Conservation (phyloP, 1,140 invertebrate genomes). For the Drosophila funebris region DNA sequence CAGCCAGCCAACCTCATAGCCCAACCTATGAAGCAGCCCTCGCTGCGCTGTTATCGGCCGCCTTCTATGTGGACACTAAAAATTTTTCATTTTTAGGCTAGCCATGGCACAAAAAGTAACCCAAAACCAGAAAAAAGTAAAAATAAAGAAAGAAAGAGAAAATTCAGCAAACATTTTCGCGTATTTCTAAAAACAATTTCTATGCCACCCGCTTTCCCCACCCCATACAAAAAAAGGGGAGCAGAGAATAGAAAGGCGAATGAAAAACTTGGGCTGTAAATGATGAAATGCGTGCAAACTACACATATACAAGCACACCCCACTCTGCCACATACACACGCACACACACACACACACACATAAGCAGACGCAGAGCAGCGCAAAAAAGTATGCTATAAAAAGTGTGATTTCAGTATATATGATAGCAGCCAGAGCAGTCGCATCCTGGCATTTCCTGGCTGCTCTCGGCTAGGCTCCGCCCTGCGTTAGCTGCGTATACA, state of each 20-base stretch:
- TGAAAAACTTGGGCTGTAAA: slow-evolving; percentile 49
- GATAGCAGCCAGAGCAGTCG: neutral
- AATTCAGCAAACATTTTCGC: slow-evolving; percentile 79
- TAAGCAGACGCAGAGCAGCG: slow-evolving; percentile 24
- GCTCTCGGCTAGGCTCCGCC: slow-evolving; percentile 69
- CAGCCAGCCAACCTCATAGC: slow-evolving; percentile 31
- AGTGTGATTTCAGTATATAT: slow-evolving; percentile 37
- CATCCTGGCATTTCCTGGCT: slow-evolving; percentile 19
- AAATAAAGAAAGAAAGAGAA: slow-evolving; percentile 20
- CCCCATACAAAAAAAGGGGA: neutral
- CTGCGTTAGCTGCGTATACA: slow-evolving; percentile 66
- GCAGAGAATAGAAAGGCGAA: neutral
- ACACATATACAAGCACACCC: slow-evolving; percentile 57
- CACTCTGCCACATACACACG: too few relatives aligned
- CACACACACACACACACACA: slow-evolving; percentile 5
- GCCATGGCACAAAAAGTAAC: slow-evolving; percentile 19
- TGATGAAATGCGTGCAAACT: slow-evolving; percentile 81
- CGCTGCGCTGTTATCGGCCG: slow-evolving; percentile 53
- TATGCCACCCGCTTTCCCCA: too few relatives aligned
- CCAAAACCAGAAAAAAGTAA: slow-evolving; percentile 14
- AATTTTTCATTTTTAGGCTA: slow-evolving; percentile 77
- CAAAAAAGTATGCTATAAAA: slow-evolving; percentile 50
- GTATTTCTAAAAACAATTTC: slow-evolving; percentile 82
- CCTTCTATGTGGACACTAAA: slow-evolving; percentile 79
- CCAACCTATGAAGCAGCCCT: slow-evolving; percentile 8